Evolutionary conservation across 2,113 vertebrate species (phyloP), one percentile per base, ranked within the genome.

Genomic region (Nothocercus julius): DNA sequence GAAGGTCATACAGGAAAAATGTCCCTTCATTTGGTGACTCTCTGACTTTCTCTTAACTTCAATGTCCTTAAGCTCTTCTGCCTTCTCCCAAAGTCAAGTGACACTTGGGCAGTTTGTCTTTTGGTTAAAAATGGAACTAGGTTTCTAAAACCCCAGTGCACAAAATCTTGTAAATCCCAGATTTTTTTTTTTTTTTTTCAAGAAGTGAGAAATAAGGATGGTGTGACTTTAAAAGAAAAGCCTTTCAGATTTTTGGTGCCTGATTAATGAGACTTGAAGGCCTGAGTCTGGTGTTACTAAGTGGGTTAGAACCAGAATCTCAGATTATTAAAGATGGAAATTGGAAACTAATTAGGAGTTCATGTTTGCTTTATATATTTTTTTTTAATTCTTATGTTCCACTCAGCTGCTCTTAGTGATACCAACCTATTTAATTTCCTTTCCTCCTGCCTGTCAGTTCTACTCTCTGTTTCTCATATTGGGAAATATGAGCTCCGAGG

Each of bases 391-490:
- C 59, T 62, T 62, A 34, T 85, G 84, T 73, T 95, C 84, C 87
- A 95, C 92, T 95, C 91, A 96, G 74, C 81, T 93, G 84, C 49
- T 66, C 3, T 4, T 74, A 82, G 40, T 73, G 87, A 91, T 91
- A 97, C 75, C 87, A 95, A 54, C 63, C 70, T 40, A 7, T 92
- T 94, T 91, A 85, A 87, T 96, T 95, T 92, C 95, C 84, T 91
- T 76, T 89, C 81, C 69, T 86, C 44, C 53, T 78, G 64, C 81
- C 72, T 88, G 79, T 94, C 91, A 82, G 34, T 89, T 63, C 63
- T 74, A 89, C 70, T 76, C 42, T 56, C 58, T 92, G 53, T 84
- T 94, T 93, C 76, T 92, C 47, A 68, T 90, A 79, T 44, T 73
- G 74, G 58, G 67, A 85, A 91, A 49, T 21, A 49, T 49, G 47